Evolutionary conservation across 2,113 vertebrate species (phyloP).

Genomic region (Peucedramus taeniatus): DNA sequence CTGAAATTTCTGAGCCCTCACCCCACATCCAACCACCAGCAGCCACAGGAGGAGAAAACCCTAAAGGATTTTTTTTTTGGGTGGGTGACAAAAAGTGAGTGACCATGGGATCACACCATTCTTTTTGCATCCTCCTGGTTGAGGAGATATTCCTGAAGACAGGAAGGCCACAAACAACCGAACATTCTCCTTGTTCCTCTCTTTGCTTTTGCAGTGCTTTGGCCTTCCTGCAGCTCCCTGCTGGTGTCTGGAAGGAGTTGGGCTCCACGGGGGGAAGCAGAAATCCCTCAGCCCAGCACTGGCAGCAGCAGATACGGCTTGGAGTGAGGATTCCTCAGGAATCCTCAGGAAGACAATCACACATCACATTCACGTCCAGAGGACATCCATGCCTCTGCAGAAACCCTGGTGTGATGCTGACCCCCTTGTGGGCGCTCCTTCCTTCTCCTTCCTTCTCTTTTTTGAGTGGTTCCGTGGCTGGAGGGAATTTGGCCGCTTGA

Average conservation of each 20-base stretch:
- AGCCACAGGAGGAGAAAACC: background rate
- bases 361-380: too few relatives aligned
- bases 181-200: background rate
- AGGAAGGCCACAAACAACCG: accelerated
- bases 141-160: background rate
- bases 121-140: accelerated
- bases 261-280: accelerated
- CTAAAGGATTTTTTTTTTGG: background rate
- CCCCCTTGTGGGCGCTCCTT: too few relatives aligned
- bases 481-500: too few relatives aligned
- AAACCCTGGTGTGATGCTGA: background rate
- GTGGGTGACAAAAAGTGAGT: background rate
- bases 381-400: background rate
- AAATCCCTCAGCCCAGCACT: background rate
- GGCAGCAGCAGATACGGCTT: background rate
- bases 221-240: background rate
- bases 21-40: accelerated
- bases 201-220: accelerated
- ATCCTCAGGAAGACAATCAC: too few relatives aligned
- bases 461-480: too few relatives aligned
- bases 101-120: background rate
- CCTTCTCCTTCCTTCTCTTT: too few relatives aligned
- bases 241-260: background rate
- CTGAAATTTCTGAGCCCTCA: background rate
- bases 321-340: background rate